phyloP scores from a whole-genome alignment of 2,888 invertebrate species.

The Eupithecia tripunctaria region DNA sequence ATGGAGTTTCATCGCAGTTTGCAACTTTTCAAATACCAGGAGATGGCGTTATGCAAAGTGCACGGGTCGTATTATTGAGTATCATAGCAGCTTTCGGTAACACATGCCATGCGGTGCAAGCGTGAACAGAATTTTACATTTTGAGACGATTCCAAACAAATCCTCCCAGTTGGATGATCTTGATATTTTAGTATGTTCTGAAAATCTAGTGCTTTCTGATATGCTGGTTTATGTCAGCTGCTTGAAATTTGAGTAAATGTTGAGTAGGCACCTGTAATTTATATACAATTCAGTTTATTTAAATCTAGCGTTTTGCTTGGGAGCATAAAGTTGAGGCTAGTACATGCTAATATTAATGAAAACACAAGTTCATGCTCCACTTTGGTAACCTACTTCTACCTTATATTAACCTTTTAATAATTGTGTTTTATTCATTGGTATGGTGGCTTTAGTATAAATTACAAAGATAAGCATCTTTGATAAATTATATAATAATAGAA shows the following conservation, averaged over 20 bases:
- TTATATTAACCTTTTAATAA: not conserved
- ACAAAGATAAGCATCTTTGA: too few species aligned
- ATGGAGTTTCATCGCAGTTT: constrained; percentile 56
- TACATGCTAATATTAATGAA: not conserved
- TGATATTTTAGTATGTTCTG: not conserved
- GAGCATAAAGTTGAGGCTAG: not conserved
- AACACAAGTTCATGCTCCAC: not conserved
- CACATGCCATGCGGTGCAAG: constrained; percentile 43
- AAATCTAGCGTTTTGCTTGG: not conserved
- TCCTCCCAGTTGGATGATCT: not conserved
- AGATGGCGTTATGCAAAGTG: constrained; percentile 72
- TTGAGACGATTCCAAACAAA: not conserved
- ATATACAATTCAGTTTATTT: not conserved
- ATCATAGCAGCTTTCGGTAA: constrained; percentile 53
- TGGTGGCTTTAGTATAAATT: too few species aligned
- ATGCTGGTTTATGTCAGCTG: not conserved
- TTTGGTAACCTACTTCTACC: not conserved
- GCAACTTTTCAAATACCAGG: constrained; percentile 75
- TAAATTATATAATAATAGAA: not conserved
- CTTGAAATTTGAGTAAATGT: not conserved
- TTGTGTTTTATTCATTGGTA: too few species aligned
- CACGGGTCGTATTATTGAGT: constrained; percentile 66
- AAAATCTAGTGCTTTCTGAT: not conserved
- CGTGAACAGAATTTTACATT: constrained; percentile 29
- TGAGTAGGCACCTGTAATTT: not conserved